Evolutionary conservation across 2,888 invertebrate genomes (phyloP).

Genomic region (Cylloceria caligata): DNA sequence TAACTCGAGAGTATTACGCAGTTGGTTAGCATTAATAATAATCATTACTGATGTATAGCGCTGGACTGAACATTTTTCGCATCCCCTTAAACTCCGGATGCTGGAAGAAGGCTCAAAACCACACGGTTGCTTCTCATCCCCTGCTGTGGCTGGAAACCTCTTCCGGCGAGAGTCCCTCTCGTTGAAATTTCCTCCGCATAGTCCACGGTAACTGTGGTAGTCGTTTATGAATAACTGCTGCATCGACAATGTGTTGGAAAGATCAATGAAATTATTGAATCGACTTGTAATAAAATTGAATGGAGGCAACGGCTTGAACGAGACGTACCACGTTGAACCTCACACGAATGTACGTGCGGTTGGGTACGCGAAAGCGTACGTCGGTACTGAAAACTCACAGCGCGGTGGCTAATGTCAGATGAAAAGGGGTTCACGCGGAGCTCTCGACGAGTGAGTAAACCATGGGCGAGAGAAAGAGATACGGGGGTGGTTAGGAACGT

Average conservation of each 20-base stretch:
- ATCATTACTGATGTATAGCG: not conserved
- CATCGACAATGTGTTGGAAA: constrained; percentile 55
- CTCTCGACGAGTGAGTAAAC: constrained; percentile 32
- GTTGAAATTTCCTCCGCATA: not conserved
- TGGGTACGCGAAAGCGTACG: constrained; percentile 10
- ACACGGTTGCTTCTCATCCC: not conserved
- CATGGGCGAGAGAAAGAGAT: constrained; percentile 26
- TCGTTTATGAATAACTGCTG: not conserved
- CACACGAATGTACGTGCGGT: constrained; percentile 49
- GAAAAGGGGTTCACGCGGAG: constrained; percentile 64
- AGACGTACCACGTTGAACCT: constrained; percentile 12
- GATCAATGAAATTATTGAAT: constrained; percentile 68
- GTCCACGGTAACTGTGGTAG: not conserved
- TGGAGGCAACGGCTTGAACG: constrained; percentile 65
- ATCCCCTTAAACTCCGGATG: constrained; percentile 19
- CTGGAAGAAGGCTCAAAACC: constrained; percentile 3
- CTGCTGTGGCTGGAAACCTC: constrained; percentile 3
- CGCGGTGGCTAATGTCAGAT: constrained; percentile 65
- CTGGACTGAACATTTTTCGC: not conserved
- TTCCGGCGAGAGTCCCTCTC: constrained; percentile 2
- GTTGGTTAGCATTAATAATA: constrained; percentile 23
- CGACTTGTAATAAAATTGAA: constrained; percentile 66
- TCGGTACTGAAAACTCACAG: constrained; percentile 59
- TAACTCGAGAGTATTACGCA: not conserved
- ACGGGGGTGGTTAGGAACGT: constrained; percentile 5